Conservation (phyloP, 2,113 vertebrate genomes). For the Cercopithecus mona region DNA sequence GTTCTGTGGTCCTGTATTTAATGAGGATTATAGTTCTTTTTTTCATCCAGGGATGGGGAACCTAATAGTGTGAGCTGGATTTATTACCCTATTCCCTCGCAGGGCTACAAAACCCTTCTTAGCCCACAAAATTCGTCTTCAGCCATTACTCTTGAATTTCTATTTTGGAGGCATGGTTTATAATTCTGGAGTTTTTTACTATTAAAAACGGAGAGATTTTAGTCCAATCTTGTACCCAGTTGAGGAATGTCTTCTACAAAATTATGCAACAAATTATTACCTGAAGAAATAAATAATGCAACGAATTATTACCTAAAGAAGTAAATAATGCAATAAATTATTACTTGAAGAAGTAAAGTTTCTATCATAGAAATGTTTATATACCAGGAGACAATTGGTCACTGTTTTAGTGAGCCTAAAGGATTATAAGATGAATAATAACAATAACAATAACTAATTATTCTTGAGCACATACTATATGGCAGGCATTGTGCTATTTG, state of each 20-base stretch:
- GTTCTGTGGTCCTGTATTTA: neutral
- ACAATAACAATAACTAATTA: neutral
- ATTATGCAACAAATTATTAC: neutral
- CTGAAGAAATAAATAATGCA: neutral
- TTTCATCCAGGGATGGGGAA: neutral
- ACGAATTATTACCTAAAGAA: neutral
- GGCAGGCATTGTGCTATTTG: neutral
- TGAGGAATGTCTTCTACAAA: neutral
- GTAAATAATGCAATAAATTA: neutral
- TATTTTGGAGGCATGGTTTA: neutral
- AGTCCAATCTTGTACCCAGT: neutral
- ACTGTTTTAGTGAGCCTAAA: neutral
- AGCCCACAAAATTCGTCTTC: neutral
- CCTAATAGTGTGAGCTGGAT: no score
- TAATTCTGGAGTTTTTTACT: neutral
- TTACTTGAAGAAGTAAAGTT: neutral
- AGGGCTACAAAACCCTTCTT: neutral
- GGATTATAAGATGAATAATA: neutral
- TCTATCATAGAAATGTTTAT: neutral
- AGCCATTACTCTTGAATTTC: neutral
- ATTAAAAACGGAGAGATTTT: neutral
- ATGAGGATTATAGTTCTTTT: neutral
- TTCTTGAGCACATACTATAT: neutral
- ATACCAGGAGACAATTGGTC: neutral
- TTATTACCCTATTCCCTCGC: neutral